Evolutionary conservation across 2,888 invertebrate genomes (phyloP), one percentile per base, ranked within the genome.

Genomic region (Trisateles emortualis): DNA sequence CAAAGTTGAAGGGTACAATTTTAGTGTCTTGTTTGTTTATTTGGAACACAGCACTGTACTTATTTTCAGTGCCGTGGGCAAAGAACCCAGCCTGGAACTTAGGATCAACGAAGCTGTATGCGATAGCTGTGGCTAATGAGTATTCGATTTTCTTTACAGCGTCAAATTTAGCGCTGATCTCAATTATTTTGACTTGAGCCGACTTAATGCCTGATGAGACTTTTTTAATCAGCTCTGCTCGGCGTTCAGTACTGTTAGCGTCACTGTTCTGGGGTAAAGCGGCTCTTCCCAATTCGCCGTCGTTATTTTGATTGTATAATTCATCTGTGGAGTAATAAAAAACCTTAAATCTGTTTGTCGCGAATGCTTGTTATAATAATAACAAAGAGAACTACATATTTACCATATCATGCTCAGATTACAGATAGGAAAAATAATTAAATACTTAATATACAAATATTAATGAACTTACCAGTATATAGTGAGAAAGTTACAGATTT

Each of bases 131-230:
- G 4, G 95, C 95, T 1, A 94, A 68, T 0, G 87, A 81, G 59
- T 93, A 94, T 57, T 93, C 85, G 8, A 87, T 81, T 55, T 89
- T 88, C 60, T 92, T 87, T 35, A 90, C 80, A 19, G 94, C 94
- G 29, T 93, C 88, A 59, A 95, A 93, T 51, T 93, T 82, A 13
- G 94, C 76, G 30, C 93, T 92, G 0, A 94, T 59, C 64, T 96
- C 95, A 0, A 92, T 50, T 5, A 94, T 88, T 22, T 80, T 70
- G 6, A 92, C 92, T 47, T 87, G 74, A 45, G 94, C 93, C 32
- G 85, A 90, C 22, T 89, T 86, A 53, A 96, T 94, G 40, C 94
- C 95, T 36, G 91, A 76, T 1, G 91, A 86, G 1, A 90, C 94
- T 54, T 93, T 93, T 40, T 93, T 85, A 10, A 93, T 76, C 57